A percentile compares a stretch with the other conserved stretches of the same genome.
phyloP scores from a whole-genome alignment of 2,888 invertebrate species.

The Apomyelois bistriatella region DNA sequence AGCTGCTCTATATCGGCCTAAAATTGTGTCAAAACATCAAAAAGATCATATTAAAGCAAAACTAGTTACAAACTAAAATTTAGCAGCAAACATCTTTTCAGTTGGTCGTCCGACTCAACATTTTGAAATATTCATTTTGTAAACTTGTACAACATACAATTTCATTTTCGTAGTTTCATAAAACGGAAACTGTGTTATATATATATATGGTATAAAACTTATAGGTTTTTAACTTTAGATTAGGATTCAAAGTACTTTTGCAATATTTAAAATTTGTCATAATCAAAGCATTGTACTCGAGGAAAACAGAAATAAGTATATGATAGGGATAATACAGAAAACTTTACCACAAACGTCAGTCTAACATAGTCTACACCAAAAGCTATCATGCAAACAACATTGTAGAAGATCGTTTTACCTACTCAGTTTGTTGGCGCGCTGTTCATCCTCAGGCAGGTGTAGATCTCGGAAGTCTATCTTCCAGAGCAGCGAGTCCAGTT shows the following conservation, averaged over 20 bases:
- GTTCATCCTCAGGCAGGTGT: constrained; percentile 81
- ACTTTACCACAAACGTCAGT: too few species aligned
- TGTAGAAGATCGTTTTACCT: constrained; percentile 70
- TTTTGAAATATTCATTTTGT: constrained; percentile 7
- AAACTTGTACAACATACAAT: not conserved
- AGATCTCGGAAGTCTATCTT: constrained; percentile 96
- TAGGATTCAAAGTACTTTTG: too few species aligned
- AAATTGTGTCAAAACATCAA: too few species aligned
- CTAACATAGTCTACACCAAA: too few species aligned
- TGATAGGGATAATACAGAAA: too few species aligned
- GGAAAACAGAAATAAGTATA: too few species aligned
- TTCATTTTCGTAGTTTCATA: not conserved
- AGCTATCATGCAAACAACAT: constrained; percentile 63
- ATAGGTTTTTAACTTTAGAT: too few species aligned
- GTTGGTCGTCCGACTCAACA: not conserved
- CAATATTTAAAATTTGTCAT: too few species aligned
- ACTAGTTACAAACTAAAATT: not conserved
- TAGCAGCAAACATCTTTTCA: not conserved
- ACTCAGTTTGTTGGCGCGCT: constrained; percentile 74
- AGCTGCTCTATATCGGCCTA: too few species aligned
- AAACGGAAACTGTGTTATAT: not conserved
- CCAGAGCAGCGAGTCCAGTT: constrained; percentile 95
- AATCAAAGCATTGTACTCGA: too few species aligned
- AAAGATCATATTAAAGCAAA: too few species aligned
- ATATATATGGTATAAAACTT: too few species aligned